Conservation (phyloP, 2,113 vertebrate species). For the Cnemophilus loriae region DNA sequence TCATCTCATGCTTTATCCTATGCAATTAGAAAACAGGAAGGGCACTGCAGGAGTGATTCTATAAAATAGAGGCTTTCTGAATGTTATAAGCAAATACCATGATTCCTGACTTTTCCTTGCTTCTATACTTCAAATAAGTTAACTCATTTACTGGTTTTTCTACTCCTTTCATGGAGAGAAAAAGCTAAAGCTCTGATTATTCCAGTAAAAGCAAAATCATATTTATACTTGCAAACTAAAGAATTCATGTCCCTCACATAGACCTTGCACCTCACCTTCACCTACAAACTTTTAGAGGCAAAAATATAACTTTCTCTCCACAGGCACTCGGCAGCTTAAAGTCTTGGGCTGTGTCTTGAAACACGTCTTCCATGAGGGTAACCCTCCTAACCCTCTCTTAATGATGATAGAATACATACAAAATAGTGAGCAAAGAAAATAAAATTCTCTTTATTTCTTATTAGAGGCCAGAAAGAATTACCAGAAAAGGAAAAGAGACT, state of each 20-base stretch:
- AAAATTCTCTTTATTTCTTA: not conserved
- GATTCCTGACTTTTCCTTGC: not conserved
- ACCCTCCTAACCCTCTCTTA: not conserved
- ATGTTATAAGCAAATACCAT: not conserved
- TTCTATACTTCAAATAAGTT: not conserved
- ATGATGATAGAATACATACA: not conserved
- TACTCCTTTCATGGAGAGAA: not conserved
- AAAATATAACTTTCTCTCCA: not conserved
- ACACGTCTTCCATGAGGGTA: not conserved
- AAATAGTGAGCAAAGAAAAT: not conserved
- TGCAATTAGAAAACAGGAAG: not conserved
- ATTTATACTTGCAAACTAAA: not conserved
- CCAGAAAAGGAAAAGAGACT: not conserved
- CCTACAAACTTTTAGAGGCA: not conserved
- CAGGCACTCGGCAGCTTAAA: not conserved
- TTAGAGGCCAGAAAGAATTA: not conserved
- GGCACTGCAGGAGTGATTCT: not conserved
- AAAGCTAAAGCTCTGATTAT: not conserved
- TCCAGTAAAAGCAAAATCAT: not conserved
- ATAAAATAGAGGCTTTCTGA: not conserved
- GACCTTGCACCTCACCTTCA: not conserved
- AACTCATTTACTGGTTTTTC: not conserved
- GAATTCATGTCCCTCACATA: not conserved
- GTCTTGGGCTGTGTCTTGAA: not conserved
- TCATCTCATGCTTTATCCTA: not conserved